A percentile compares a stretch with the other conserved stretches of the same genome.
These are phyloP conservation scores for Caenorhabditis latens DNA, from an alignment of 1,140 invertebrate species.

Conservation along the genomic window DNA sequence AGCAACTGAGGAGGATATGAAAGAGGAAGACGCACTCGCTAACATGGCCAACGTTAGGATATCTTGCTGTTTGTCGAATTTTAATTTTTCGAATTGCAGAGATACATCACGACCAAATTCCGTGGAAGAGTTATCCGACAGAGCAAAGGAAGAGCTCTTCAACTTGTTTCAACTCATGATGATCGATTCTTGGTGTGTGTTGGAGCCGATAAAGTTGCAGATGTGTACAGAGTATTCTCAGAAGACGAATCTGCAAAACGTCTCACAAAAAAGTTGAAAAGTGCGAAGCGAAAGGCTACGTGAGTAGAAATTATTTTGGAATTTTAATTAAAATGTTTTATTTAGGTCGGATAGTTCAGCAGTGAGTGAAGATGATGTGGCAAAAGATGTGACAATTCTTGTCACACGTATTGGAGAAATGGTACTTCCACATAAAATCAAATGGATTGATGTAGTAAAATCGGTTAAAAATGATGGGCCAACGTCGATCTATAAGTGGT, in stretches of 20 bases:
- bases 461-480: constrained; percentile 3
- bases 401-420: constrained; percentile 72
- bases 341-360: constrained; percentile 56
- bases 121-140: constrained; percentile 85
- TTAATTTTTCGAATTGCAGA: constrained; percentile 76
- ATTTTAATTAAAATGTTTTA: neutral
- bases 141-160: constrained; percentile 82
- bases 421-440: constrained; percentile 68
- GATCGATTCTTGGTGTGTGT: constrained; percentile 86
- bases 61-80: neutral
- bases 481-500: constrained; percentile 21
- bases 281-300: constrained; percentile 68
- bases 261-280: constrained; percentile 74
- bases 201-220: constrained; percentile 86
- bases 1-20: constrained; percentile 51
- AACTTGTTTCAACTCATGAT: constrained; percentile 79
- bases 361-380: constrained; percentile 68
- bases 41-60: constrained; percentile 70
- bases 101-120: constrained; percentile 84
- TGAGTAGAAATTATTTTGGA: neutral
- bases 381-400: constrained; percentile 72
- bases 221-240: constrained; percentile 87
- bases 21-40: constrained; percentile 65
- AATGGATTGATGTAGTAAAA: constrained; percentile 74
- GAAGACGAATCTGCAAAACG: constrained; percentile 84